These are phyloP conservation scores for Amphiduros pacificus DNA, from an alignment of 2,888 invertebrate species.

Conservation along the genomic window DNA sequence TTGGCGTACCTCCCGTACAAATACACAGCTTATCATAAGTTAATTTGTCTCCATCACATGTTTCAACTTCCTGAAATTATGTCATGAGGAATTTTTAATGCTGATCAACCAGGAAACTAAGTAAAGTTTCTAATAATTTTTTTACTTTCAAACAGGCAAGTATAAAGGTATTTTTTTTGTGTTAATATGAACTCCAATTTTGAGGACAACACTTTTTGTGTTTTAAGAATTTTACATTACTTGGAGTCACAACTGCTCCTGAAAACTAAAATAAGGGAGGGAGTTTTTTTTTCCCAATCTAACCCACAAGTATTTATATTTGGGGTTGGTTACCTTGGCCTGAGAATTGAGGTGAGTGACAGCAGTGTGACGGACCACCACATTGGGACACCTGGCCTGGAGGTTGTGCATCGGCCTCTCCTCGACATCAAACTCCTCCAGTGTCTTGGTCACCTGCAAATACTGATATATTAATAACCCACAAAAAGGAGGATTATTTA, in stretches of 20 bases:
- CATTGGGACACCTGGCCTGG: constrained; percentile 63
- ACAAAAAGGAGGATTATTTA: background rate
- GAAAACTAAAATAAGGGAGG: no score
- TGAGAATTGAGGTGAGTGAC: constrained; percentile 43
- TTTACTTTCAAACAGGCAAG: no score
- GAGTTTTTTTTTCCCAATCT: no score
- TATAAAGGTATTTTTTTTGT: no score
- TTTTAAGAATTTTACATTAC: no score
- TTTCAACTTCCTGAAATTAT: constrained; percentile 25
- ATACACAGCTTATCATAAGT: constrained; percentile 82
- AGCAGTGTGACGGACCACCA: constrained; percentile 66
- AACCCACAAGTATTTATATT: no score
- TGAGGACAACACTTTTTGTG: background rate
- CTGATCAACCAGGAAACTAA: no score
- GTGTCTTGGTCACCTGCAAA: constrained; percentile 73
- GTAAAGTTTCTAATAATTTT: no score
- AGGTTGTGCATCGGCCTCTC: constrained; percentile 67
- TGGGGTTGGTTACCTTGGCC: no score
- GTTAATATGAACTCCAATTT: no score
- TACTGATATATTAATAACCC: background rate
- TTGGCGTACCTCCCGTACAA: constrained; percentile 88
- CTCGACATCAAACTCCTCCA: constrained; percentile 80
- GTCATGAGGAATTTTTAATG: no score
- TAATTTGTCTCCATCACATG: constrained; percentile 57
- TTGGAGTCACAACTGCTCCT: no score